Evolutionary conservation across 2,888 invertebrate species (phyloP), one percentile per base, ranked within the genome.

Genomic region (Salpingus planirostris): DNA sequence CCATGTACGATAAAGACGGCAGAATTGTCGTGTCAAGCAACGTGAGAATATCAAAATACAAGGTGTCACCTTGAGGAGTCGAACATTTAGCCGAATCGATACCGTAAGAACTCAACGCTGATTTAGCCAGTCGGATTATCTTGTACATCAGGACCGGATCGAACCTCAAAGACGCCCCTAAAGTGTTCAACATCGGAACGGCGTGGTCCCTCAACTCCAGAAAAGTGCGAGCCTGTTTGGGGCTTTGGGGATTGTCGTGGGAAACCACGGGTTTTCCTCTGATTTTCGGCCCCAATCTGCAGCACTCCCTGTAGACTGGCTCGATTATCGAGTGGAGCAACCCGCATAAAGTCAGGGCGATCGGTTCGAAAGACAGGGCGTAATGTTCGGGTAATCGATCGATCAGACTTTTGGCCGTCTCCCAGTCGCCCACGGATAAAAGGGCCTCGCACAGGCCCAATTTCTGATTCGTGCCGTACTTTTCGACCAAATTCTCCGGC

Each of bases 141-240:
- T 97, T 98, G 62, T 89, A 87, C 74, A 96, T 79, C 10, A 97
- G 69, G 40, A 90, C 78, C 1, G 92, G 83, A 67, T 96, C 91
- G 50, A 76, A 76, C 52, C 89, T 83, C 32, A 95, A 68, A 27
- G 92, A 81, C 0, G 96, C 86, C 2, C 97, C 97, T 26, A 97
- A 69, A 7, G 81, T 71, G 38, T 80, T 69, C 11, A 95, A 68
- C 73, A 96, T 90, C 2, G 93, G 91, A 57, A 93, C 77, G 5
- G 88, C 82, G 18, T 74, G 68, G 13, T 80, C 73, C 31, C 79
- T 74, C 44, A 95, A 68, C 31, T 88, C 84, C 15, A 74, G 66
- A 49, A 86, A 82, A 2, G 74, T 76, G 28, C 69, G 67, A n/a
- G 82, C 81, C 34, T 72, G 71, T 39, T 71, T 65, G 1, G 80